Percentiles rank a stretch among this genome's conserved stretches.
These are phyloP conservation scores for Rotaria magnacalcarata DNA, from an alignment of 2,888 invertebrate species.

Conservation along the genomic window DNA sequence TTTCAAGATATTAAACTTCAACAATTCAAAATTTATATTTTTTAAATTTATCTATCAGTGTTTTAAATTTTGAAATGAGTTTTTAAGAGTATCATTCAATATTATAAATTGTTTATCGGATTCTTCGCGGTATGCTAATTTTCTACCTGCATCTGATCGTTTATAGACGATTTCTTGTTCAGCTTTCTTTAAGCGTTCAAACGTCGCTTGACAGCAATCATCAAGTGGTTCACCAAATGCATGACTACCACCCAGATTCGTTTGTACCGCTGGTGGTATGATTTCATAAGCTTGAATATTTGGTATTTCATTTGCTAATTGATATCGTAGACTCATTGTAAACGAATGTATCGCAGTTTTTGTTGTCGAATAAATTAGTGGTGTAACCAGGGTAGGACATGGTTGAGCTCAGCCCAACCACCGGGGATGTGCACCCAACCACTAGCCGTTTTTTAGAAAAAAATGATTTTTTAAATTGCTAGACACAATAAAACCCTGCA, in stretches of 20 bases:
- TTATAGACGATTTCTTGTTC: conserved; percentile 25
- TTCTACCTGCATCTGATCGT: neutral
- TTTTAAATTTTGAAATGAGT: neutral
- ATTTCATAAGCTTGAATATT: conserved; percentile 5
- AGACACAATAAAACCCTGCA: no score
- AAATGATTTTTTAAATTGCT: no score
- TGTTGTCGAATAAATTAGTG: neutral
- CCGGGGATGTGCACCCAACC: no score
- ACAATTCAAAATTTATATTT: no score
- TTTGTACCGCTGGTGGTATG: neutral
- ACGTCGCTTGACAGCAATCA: neutral
- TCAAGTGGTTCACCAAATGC: conserved; percentile 9
- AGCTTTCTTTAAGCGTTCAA: neutral
- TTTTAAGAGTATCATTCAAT: neutral
- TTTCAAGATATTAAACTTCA: no score
- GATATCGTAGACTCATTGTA: conserved; percentile 15
- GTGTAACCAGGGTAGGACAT: no score
- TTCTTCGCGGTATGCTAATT: neutral
- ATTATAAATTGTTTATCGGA: neutral
- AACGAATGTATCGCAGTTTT: conserved; percentile 4
- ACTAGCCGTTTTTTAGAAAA: no score
- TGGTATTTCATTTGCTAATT: neutral
- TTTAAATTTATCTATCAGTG: no score
- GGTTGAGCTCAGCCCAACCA: no score
- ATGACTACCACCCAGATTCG: conserved; percentile 32